These are phyloP conservation scores for Fringilla coelebs DNA, from an alignment of 2,797 vertebrate species.

Conservation along the genomic window DNA sequence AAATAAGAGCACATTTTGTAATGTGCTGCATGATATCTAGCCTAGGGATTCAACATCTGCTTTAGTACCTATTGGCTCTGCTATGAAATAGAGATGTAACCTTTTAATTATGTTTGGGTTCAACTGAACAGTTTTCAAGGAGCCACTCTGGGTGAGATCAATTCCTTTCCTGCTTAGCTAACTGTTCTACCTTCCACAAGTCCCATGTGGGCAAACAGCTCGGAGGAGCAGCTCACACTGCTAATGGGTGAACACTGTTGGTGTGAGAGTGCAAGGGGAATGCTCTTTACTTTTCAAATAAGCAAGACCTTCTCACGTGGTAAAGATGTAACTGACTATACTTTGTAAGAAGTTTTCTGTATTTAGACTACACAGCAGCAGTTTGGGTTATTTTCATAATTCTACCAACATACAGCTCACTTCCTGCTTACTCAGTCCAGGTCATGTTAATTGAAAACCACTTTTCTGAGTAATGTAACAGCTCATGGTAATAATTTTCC, in stretches of 20 bases:
- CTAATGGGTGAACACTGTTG: not conserved
- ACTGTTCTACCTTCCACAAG: not conserved
- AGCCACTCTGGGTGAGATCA: not conserved
- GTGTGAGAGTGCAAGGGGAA: not conserved
- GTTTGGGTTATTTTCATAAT: not conserved
- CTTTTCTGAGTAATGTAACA: not conserved
- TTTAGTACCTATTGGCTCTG: not conserved
- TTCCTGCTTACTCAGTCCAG: not conserved
- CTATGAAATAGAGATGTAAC: not conserved
- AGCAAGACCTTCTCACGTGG: not conserved
- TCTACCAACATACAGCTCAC: not conserved
- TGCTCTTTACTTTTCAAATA: not conserved
- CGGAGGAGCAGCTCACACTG: not conserved
- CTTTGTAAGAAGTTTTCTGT: not conserved
- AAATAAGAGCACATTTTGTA: not conserved
- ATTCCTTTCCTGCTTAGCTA: not conserved
- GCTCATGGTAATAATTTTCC: not conserved
- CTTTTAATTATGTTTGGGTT: not conserved
- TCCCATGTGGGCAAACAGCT: not conserved
- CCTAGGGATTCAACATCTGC: not conserved
- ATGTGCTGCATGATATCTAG: not conserved
- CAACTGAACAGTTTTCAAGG: not conserved
- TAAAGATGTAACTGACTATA: not conserved
- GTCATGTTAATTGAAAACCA: not conserved
- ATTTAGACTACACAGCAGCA: not conserved